Percentiles rank a stretch among this genome's conserved stretches.
Conservation (phyloP, 2,888 invertebrate genomes). For the Acheta domesticus region DNA sequence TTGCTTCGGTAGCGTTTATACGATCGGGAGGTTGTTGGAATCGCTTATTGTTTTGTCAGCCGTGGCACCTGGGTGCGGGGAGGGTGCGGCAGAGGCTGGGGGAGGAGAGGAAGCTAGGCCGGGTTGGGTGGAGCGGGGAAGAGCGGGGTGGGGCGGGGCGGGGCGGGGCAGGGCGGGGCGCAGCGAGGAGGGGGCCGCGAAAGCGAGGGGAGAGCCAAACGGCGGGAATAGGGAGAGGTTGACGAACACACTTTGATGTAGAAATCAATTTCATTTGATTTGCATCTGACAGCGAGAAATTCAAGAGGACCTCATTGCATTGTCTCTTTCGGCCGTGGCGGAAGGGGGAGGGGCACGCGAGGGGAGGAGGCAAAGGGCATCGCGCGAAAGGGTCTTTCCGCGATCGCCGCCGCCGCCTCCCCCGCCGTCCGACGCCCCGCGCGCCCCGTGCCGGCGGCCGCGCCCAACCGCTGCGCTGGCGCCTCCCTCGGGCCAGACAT, state of each 20-base stretch:
- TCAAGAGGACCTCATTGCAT: background rate
- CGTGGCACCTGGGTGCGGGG: conserved; percentile 6
- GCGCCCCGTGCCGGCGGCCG: no score
- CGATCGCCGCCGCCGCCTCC: no score
- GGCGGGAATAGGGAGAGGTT: background rate
- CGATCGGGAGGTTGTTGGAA: background rate
- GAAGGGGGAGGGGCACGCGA: no score
- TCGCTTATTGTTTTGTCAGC: conserved; percentile 5
- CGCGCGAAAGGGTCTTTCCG: no score
- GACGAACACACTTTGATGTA: background rate
- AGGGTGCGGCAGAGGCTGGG: background rate
- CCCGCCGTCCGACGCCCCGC: no score
- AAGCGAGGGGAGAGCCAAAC: background rate
- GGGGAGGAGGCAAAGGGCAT: no score
- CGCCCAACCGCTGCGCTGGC: no score
- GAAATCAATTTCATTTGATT: conserved; percentile 18
- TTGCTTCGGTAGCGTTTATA: background rate
- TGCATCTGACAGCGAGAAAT: conserved; percentile 1
- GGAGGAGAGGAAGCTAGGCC: background rate
- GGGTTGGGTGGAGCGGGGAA: background rate
- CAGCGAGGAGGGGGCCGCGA: background rate
- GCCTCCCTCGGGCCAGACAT: no score
- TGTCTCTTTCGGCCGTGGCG: background rate
- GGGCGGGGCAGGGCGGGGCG: background rate
- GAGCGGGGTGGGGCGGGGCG: background rate